Base-by-base conservation (phyloP, 2,113 vertebrate species). In the Ibidorhyncha struthersii region DNA sequence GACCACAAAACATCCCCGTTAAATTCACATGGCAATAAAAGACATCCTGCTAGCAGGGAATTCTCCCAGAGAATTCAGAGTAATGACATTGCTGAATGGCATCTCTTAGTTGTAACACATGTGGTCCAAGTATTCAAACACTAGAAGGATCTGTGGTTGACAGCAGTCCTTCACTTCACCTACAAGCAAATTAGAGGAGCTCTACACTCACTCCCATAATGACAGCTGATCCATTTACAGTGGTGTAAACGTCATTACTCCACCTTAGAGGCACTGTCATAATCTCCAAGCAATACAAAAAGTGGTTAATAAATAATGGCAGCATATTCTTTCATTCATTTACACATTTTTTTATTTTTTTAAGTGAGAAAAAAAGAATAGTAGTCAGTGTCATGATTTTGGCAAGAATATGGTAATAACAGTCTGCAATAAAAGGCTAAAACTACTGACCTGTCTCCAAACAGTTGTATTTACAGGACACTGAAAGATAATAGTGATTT, bases 91-190 rank as follows among this genome's bases (percentile, higher is more conserved):
- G 61, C 15, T 59, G 86, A 23, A 12, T 30, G 69, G 15, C 13
- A 23, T 65, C 43, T 59, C 59, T 52, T 47, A 40, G 9, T 27
- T 81, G n/a, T 17, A 65, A 22, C 69, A 43, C 9, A 9, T 5
- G 0, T 30, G n/a, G 30, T 18, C 14, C 22, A 25, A 32, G 23
- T 8, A 6, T 67, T 78, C 43, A 9, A 14, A 2, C 8, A 0
- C 16, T 66, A 30, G 32, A 23, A 67, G 40, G 34, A 18, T 3
- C 34, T 8, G 12, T 62, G 47, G 22, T 47, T 11, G 22, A 38
- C 59, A 58, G 34, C 62, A 38, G 56, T 19, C 27, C 12, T 29
- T 69, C 19, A 49, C n/a, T n/a, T 74, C 30, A 25, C n/a, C 41
- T 34, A 40, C 23, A 26, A 32, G 36, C 2, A 21, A 49, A 36